A percentile compares a stretch with the other conserved stretches of the same genome.
These are phyloP conservation scores for Stichopus horrens DNA, from an alignment of 53 echinoderm and acorn worm genomes.

Conservation along the genomic window DNA sequence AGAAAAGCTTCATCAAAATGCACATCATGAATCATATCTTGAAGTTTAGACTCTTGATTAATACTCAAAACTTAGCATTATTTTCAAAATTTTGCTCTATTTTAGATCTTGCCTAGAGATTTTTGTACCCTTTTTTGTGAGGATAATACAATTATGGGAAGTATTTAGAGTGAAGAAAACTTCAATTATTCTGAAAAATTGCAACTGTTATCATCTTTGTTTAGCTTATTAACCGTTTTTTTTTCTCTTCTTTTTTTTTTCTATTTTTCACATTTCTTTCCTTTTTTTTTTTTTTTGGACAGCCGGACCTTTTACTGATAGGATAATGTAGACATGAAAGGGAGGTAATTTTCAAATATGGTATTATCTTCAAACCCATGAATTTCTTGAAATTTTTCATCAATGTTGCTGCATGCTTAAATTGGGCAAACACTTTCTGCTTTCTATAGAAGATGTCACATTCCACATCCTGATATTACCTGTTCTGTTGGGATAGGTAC, in stretches of 20 bases:
- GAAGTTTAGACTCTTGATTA: constrained; percentile 5
- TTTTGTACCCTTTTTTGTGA: background rate
- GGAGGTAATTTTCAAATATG: too few species aligned
- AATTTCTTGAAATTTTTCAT: too few species aligned
- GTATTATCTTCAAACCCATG: too few species aligned
- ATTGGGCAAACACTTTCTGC: too few species aligned
- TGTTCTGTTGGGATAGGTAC: too few species aligned
- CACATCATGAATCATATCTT: background rate
- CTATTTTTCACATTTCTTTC: background rate
- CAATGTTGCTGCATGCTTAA: too few species aligned
- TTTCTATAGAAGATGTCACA: too few species aligned
- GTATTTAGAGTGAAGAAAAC: background rate
- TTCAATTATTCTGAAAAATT: background rate
- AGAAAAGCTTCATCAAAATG: background rate
- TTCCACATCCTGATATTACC: too few species aligned
- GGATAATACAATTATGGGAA: constrained; percentile 4
- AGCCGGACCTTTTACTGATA: too few species aligned
- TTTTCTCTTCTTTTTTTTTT: background rate
- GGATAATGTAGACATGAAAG: too few species aligned
- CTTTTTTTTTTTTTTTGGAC: too few species aligned
- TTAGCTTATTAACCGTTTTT: background rate
- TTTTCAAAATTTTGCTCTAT: background rate
- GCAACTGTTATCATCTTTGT: background rate
- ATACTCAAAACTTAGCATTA: background rate
- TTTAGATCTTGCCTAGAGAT: background rate